Percentiles rank a stretch among this genome's conserved stretches.
phyloP scores from a whole-genome alignment of 2,797 vertebrate genomes.

The Morelia viridis region DNA sequence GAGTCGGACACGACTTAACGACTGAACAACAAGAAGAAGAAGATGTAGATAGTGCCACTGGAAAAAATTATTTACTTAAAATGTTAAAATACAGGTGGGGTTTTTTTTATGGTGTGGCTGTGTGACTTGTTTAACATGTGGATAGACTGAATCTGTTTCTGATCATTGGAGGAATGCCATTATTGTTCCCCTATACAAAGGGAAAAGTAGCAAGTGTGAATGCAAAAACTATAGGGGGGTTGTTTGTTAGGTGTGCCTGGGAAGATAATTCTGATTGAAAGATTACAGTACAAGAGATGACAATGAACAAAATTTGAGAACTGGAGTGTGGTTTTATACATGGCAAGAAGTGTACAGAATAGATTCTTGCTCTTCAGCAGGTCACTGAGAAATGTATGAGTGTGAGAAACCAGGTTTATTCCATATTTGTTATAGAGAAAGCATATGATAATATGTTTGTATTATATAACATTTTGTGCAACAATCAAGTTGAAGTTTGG shows the following conservation, averaged over 20 bases:
- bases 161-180: neutral
- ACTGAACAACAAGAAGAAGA: too few species aligned
- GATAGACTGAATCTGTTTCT: neutral
- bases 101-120: neutral
- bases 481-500: neutral
- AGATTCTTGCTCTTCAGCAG: neutral
- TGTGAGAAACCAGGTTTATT: neutral
- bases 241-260: too few species aligned
- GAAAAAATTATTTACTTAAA: neutral
- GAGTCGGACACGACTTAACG: too few species aligned
- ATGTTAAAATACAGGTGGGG: neutral
- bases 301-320: neutral
- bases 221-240: too few species aligned
- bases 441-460: neutral
- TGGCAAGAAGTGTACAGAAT: neutral
- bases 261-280: too few species aligned
- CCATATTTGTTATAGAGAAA: neutral
- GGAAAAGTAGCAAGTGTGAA: neutral
- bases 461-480: neutral
- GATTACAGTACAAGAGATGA: neutral
- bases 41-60: neutral
- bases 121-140: neutral
- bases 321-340: neutral
- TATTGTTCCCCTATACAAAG: neutral
- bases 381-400: neutral